Base-by-base conservation (phyloP, 1,140 invertebrate species). In the Drosophila persimilis region DNA sequence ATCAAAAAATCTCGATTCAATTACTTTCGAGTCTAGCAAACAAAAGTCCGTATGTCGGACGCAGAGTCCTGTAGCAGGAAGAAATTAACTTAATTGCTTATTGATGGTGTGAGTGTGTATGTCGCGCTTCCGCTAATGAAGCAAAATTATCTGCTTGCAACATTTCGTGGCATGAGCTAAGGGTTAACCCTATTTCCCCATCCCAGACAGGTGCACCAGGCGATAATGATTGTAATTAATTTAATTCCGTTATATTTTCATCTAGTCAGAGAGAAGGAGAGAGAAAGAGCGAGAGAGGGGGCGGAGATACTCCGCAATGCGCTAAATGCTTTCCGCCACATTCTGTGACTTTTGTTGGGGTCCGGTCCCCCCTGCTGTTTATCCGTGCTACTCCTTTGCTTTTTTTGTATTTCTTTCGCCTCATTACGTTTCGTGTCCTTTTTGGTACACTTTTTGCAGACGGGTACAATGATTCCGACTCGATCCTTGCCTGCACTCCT, bases 171-270 rank as follows among this genome's bases (percentile, higher is more conserved):
- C 77, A 80, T 65, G 62, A 81, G 81, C 31, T 3, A 31, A 31
- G 31, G 31, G 31, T 31, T 31, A 9, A 8, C 8, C 8, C 29
- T 3, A 4, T 5, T 26, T 5, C 11, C 35, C 11, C 11, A 3
- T 13, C 11, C 35, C 35, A 39, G 35, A 39, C 35, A 39, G 35
- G 11, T 75, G 65, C 71, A 63, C 26, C 45, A 47, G 44, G 73
- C 81, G 78, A 84, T 90, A 90, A 90, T 90, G 73, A 77, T 88
- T 75, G 83, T 88, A 90, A 90, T 90, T 90, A 90, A 90, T 90
- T 90, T 90, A 90, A 90, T 90, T 90, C 48, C 79, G 79, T 90
- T 90, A 90, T 90, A 90, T 90, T 90, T 88, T 80, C 81, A 90
- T 90, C 88, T 90, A 86, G 73, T 77, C 67, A 47, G 56, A 29